phyloP scores from a whole-genome alignment of 2,113 vertebrate genomes.

The Pelecanoides urinatrix region DNA sequence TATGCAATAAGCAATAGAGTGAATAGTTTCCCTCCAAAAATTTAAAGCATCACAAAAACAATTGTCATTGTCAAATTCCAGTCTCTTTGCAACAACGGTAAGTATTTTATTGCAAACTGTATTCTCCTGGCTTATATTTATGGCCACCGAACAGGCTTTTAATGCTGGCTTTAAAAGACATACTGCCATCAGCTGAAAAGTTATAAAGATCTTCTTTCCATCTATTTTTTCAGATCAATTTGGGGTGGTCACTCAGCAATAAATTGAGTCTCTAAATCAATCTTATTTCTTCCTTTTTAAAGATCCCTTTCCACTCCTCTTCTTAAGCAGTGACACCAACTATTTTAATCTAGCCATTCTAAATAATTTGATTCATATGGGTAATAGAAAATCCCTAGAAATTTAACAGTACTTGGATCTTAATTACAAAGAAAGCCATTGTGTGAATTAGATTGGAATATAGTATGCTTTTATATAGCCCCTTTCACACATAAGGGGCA shows the following conservation, averaged over 20 bases:
- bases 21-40: background rate
- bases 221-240: background rate
- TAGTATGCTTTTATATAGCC: background rate
- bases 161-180: background rate
- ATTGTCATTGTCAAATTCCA: background rate
- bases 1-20: background rate
- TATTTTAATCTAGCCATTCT: background rate
- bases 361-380: background rate
- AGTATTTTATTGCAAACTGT: background rate
- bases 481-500: background rate
- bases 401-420: conserved; percentile 12
- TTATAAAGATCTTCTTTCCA: background rate
- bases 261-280: background rate
- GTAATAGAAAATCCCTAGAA: conserved; percentile 20
- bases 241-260: background rate
- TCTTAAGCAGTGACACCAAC: background rate
- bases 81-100: background rate
- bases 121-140: background rate
- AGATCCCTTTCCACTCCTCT: background rate
- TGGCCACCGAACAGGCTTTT: background rate
- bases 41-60: background rate
- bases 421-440: conserved; percentile 29
- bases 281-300: background rate
- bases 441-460: conserved; percentile 26
- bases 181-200: background rate